These are phyloP conservation scores for Sebastolobus altivelis DNA, from an alignment of 2,797 vertebrate genomes.

Conservation along the genomic window DNA sequence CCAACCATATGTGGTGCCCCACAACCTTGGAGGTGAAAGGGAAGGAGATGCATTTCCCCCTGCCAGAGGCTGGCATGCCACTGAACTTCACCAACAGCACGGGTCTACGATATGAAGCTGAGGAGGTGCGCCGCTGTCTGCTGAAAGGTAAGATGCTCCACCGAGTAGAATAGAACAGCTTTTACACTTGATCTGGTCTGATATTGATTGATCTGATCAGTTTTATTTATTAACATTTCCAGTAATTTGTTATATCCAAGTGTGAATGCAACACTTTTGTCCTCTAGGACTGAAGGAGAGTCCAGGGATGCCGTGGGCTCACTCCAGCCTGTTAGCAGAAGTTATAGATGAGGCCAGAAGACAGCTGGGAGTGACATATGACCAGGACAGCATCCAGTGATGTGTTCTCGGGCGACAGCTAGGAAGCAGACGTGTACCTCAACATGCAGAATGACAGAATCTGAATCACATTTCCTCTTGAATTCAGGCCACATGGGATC, in stretches of 20 bases:
- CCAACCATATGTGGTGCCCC: conserved; percentile 69
- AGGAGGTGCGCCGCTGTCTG: conserved; percentile 81
- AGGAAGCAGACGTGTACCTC: neutral
- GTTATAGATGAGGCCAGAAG: conserved; percentile 45
- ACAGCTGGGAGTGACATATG: conserved; percentile 35
- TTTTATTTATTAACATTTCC: neutral
- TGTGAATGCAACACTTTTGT: neutral
- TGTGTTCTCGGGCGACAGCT: neutral
- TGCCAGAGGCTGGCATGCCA: conserved; percentile 49
- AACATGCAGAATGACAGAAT: neutral
- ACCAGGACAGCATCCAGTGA: conserved; percentile 29
- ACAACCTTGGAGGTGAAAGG: conserved; percentile 65
- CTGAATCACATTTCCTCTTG: too few species aligned
- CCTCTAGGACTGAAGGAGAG: conserved; percentile 33
- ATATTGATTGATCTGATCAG: neutral
- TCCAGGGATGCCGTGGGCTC: conserved; percentile 46
- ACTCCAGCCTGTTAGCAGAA: conserved; percentile 55
- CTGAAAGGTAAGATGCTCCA: conserved; percentile 39
- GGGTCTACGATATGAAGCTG: conserved; percentile 79
- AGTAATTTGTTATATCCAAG: neutral
- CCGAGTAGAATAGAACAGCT: neutral
- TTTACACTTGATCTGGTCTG: neutral
- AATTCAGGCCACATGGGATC: neutral
- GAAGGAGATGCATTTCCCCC: conserved; percentile 42
- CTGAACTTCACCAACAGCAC: conserved; percentile 69